Percentiles rank a stretch among this genome's conserved stretches.
These are phyloP conservation scores for Tuberolachnus salignus DNA, from an alignment of 2,888 invertebrate genomes.

Conservation along the genomic window DNA sequence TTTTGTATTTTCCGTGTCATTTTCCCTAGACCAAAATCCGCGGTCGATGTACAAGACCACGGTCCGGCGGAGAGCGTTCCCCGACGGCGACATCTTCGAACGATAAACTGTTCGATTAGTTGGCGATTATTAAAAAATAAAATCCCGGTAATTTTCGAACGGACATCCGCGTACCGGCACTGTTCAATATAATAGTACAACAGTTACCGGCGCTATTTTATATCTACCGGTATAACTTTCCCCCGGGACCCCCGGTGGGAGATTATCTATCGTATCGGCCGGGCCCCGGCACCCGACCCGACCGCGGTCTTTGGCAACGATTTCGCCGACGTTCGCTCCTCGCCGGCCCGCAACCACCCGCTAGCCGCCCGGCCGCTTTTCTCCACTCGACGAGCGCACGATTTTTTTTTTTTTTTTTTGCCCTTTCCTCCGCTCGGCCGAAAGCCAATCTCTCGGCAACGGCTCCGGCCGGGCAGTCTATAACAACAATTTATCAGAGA, in stretches of 20 bases:
- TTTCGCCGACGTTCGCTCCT: conserved; percentile 12
- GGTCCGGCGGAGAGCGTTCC: too few relatives aligned
- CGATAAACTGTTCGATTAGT: too few relatives aligned
- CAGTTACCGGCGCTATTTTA: not conserved
- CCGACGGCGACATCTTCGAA: too few relatives aligned
- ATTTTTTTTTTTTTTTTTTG: too few relatives aligned
- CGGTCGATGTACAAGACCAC: too few relatives aligned
- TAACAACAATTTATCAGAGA: conserved; percentile 45
- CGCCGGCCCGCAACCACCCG: not conserved
- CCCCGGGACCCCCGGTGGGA: not conserved
- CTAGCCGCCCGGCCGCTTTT: not conserved
- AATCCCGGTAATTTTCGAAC: too few relatives aligned
- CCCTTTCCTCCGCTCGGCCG: not conserved
- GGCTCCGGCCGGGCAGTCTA: conserved; percentile 10
- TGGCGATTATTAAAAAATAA: too few relatives aligned
- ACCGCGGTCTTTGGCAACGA: conserved; percentile 51
- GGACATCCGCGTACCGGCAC: conserved; percentile 8
- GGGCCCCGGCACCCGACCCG: conserved; percentile 13
- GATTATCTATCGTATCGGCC: conserved; percentile 6
- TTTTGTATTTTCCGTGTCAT: too few relatives aligned
- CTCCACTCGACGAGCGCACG: not conserved
- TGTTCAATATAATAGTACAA: conserved; percentile 8
- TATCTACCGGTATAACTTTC: not conserved
- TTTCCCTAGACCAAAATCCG: too few relatives aligned
- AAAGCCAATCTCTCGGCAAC: conserved; percentile 46